Base-by-base conservation (phyloP, 1,140 invertebrate genomes). In the Pristionchus pacificus region DNA sequence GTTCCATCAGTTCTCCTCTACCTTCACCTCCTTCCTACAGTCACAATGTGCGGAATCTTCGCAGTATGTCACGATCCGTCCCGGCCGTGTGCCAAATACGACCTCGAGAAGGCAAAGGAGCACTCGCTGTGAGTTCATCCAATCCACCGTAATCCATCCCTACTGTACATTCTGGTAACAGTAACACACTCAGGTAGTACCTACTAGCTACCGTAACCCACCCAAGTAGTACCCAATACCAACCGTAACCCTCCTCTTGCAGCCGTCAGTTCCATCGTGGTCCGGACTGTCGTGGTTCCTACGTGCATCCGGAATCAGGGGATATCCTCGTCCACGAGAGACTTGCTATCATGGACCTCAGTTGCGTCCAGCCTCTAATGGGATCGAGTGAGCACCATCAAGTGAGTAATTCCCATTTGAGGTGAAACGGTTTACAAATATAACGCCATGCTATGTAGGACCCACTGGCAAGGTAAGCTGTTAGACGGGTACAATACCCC, bases 281-380 rank as follows among this genome's bases (percentile, higher is more conserved):
- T 15, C 82, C 81, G 10, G 81, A 83, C 65, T 79, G 72, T 57
- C 71, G 71, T 49, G 74, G 76, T 30, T 73, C 28, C n/a, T 82
- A 82, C 68, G 80, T 78, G 49, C 65, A 80, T 65, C 68, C 78
- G 27, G 63, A 49, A 31, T 83, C 74, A 30, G 82, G 82, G 14
- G 78, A 84, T 66, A 79, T 83, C 49, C 70, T 83, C 24, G 78
- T 71, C 65, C 81, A 83, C 68, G 81, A 83, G 58, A 78, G 81
- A 31, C 70, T 83, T 19, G 82, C 81, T 32, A 83, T 83, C 68
- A 78, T 79, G 60, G 81, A 83, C 70, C 69, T 83, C 31, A 60
- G 65, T 27, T 76, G 75, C 57, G 60, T 67, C 15, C 81, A 83
- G 61, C 81, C 81, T 30, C 58, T 83, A 27, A 66, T 78, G 59